Evolutionary conservation across 2,113 vertebrate genomes (phyloP), one percentile per base, ranked within the genome.

Genomic region (Ptilonorhynchus violaceus): DNA sequence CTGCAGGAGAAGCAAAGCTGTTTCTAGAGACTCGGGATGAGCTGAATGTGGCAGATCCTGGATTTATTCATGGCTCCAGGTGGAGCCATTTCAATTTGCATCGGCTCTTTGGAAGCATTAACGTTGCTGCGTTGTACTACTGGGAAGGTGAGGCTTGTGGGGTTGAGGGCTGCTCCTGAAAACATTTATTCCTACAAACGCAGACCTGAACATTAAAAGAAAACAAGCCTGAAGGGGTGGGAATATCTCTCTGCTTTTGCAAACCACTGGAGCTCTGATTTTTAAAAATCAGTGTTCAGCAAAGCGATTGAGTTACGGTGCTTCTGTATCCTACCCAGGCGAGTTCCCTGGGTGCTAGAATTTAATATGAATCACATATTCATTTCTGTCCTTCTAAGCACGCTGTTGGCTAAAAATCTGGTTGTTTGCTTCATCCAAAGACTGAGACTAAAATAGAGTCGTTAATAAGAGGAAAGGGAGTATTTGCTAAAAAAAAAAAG

Each of bases 371-470:
- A 89, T 81, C 39, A 20, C 31, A 50, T 53, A 82, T 53, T 73
- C 33, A 72, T 41, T 74, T 62, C 46, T 72, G 52, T 63, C 73
- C 59, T 87, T 92, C 56, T 67, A 89, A 96, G 50, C 24, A 8
- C 6, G 35, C 19, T 49, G 11, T 46, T 89, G 85, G 70, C 64
- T 78, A 82, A 75, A 81, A 88, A 79, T 67, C 49, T n/a, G 42
- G 31, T 88, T 92, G 66, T 92, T 92, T 95, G 94, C 78, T 42
- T 59, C 73, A 73, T 85, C n/a, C 76, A 72, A 91, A 68, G n/a
- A 30, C 69, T 28, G 49, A 85, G 82, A 73, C 86, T 72, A 74
- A 96, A 94, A 86, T 88, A 88, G 56, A 78, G 11, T 20, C 1
- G 22, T 24, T 84, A 42, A 66, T 82, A 85, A 83, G 85, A 93